Conservation (phyloP, 1,140 invertebrate species). For the Drosophila sturtevanti region DNA sequence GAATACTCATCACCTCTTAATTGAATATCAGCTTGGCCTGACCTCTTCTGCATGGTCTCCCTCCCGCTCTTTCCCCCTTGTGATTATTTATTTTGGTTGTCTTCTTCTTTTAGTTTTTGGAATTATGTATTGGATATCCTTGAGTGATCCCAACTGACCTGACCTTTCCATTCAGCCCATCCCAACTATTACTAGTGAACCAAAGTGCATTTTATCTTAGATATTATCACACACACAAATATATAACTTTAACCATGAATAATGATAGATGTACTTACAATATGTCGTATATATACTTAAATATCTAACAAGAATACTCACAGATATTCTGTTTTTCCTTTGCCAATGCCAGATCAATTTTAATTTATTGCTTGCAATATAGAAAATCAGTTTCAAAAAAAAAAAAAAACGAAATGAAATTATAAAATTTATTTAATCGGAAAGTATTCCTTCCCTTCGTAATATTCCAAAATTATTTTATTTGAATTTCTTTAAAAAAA, state of each 20-base stretch:
- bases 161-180: neutral
- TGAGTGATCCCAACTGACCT: too few species aligned
- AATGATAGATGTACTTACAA: conserved; percentile 22
- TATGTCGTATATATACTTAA: neutral
- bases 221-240: conserved; percentile 18
- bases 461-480: neutral
- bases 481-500: conserved; percentile 6
- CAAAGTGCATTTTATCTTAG: conserved; percentile 16
- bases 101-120: neutral
- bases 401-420: neutral
- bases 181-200: neutral
- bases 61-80: neutral
- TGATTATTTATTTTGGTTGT: too few species aligned
- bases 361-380: conserved; percentile 59
- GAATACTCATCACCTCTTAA: neutral
- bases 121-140: neutral
- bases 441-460: too few species aligned
- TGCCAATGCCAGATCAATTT: conserved; percentile 47
- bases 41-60: conserved; percentile 50
- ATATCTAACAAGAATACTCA: conserved; percentile 15
- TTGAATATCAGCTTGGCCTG: conserved; percentile 32
- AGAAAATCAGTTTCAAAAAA: conserved; percentile 3
- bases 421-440: neutral
- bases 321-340: conserved; percentile 50
- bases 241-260: conserved; percentile 14